These are phyloP conservation scores for Pungitius pungitius DNA, from an alignment of 2,113 vertebrate species.

Conservation along the genomic window DNA sequence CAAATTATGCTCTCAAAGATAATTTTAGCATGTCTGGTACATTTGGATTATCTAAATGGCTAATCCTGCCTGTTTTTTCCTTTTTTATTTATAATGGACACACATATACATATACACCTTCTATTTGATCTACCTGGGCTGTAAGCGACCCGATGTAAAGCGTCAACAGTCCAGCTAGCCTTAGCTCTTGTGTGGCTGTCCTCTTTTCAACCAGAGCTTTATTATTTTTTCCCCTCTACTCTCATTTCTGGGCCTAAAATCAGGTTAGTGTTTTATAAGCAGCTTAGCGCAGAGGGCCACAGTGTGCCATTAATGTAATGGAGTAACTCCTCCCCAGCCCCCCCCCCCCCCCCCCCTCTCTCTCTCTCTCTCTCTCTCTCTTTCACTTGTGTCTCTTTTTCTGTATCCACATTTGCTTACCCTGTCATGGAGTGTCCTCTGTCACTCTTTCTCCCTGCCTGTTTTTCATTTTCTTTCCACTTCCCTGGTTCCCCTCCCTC, in stretches of 20 bases:
- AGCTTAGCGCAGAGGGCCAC: conserved; percentile 79
- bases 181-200: conserved; percentile 59
- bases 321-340: conserved; percentile 33
- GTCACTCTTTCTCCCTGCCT: conserved; percentile 19
- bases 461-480: conserved; percentile 39
- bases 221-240: conserved; percentile 62
- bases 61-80: not conserved
- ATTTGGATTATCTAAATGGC: not conserved
- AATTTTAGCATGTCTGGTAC: not conserved
- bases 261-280: conserved; percentile 83
- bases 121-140: conserved; percentile 30
- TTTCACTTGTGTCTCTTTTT: conserved; percentile 71
- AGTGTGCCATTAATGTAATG: conserved; percentile 79
- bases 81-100: conserved; percentile 12
- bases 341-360: conserved; percentile 23
- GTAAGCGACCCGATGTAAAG: conserved; percentile 42
- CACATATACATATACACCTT: not conserved
- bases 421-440: conserved; percentile 66
- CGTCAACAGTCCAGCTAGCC: conserved; percentile 51
- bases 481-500: conserved; percentile 40
- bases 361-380: conserved; percentile 42
- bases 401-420: conserved; percentile 61
- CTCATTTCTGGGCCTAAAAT: conserved; percentile 80
- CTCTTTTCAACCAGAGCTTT: conserved; percentile 74
- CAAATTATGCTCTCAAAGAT: not conserved